These are phyloP conservation scores for Diplosoma virens DNA, from an alignment of 23 tunicate genomes.

Conservation along the genomic window DNA sequence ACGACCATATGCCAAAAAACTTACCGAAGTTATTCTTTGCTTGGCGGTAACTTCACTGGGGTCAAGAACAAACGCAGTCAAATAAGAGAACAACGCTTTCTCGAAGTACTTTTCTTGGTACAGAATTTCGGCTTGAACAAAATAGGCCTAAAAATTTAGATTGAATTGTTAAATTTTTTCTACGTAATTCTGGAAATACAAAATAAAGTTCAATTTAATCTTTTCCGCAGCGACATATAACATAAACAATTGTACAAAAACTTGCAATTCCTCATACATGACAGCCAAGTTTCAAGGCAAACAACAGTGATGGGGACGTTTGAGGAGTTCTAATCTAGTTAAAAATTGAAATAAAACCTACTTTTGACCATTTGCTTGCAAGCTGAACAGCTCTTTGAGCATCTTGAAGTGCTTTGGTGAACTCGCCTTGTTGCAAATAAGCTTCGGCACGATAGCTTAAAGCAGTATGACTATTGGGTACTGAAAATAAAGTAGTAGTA, in stretches of 20 bases:
- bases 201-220: no score
- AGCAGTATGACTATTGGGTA: slow-evolving; percentile 37
- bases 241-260: neutral
- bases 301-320: neutral
- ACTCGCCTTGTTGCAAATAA: neutral
- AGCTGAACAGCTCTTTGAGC: slow-evolving; percentile 8
- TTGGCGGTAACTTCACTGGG: neutral
- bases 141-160: slow-evolving; percentile 17
- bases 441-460: slow-evolving; percentile 50
- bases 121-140: slow-evolving; percentile 22
- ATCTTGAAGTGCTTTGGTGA: slow-evolving; percentile 22
- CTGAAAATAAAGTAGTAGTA: slow-evolving; percentile 6
- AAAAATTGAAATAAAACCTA: neutral
- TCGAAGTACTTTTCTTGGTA: slow-evolving; percentile 9
- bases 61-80: slow-evolving; percentile 19
- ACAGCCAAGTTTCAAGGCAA: neutral
- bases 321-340: neutral
- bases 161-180: no score
- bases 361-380: slow-evolving; percentile 41
- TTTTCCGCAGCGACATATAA: no score
- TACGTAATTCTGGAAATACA: no score
- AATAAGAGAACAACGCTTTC: slow-evolving; percentile 37
- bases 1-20: neutral
- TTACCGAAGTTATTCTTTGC: slow-evolving; percentile 5
- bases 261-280: neutral